Evolutionary conservation across 2,797 vertebrate genomes (phyloP).

Genomic region (Mus minutoides): DNA sequence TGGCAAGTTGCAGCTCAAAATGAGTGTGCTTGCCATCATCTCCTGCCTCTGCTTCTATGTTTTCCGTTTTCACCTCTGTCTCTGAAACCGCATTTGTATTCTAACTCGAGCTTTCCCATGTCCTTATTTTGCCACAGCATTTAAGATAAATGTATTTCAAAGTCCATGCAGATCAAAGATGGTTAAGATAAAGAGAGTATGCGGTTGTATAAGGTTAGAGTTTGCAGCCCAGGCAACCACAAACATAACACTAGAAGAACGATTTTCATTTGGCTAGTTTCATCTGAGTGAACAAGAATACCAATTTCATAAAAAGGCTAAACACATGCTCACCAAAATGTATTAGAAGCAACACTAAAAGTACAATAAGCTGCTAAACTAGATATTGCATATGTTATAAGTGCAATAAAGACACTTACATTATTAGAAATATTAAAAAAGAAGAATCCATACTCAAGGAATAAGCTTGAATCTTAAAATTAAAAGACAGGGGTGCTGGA

Average conservation of each 20-base stretch:
- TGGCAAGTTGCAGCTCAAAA: conserved; percentile 11
- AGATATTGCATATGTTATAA: conserved; percentile 21
- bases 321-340: conserved; percentile 39
- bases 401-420: conserved; percentile 35
- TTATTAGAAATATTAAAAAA: conserved; percentile 48
- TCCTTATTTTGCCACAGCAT: conserved; percentile 45
- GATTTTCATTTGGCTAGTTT: conserved; percentile 30
- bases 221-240: conserved; percentile 39
- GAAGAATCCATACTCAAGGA: conserved; percentile 38
- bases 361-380: conserved; percentile 47
- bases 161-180: conserved; percentile 39
- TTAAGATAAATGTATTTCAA: conserved; percentile 55
- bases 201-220: conserved; percentile 17
- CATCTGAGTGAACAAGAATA: conserved; percentile 39
- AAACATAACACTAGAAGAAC: conserved; percentile 36
- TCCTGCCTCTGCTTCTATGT: conserved; percentile 56
- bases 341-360: conserved; percentile 49
- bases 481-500: too few species aligned
- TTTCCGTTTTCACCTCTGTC: conserved; percentile 44
- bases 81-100: conserved; percentile 56
- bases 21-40: background rate
- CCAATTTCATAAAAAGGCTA: conserved; percentile 52
- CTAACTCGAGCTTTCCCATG: background rate
- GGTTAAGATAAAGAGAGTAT: conserved; percentile 42
- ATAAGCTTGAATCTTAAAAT: background rate